phyloP scores from a whole-genome alignment of 2,113 vertebrate species.

The Halichoerus grypus region DNA sequence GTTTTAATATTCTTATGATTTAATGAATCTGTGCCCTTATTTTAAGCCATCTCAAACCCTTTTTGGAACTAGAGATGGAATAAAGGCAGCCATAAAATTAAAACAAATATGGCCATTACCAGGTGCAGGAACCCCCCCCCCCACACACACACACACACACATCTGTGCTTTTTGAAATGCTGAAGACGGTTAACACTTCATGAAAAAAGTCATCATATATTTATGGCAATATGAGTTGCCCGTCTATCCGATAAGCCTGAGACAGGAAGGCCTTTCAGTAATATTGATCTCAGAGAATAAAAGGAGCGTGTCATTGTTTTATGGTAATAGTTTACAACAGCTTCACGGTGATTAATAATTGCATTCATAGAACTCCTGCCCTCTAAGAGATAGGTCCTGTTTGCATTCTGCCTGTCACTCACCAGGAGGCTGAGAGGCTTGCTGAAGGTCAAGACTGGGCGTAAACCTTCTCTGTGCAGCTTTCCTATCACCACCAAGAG shows the following conservation, averaged over 20 bases:
- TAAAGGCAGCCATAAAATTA: constrained; percentile 9
- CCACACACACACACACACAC: not conserved
- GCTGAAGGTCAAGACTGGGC: constrained; percentile 38
- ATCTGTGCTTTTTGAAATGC: not conserved
- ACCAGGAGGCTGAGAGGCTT: not conserved
- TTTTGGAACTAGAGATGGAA: not conserved
- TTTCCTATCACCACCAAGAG: not conserved
- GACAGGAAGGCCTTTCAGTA: constrained; percentile 15
- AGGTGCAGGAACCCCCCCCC: accelerated
- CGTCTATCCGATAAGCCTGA: not conserved
- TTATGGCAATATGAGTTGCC: not conserved
- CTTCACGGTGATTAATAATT: constrained; percentile 43
- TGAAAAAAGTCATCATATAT: constrained; percentile 24
- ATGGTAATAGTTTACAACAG: constrained; percentile 33
- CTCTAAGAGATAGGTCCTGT: constrained; percentile 25
- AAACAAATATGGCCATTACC: not conserved
- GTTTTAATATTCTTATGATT: not conserved
- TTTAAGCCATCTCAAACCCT: not conserved
- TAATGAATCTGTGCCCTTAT: not conserved
- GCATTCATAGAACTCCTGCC: constrained; percentile 54
- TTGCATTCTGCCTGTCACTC: not conserved
- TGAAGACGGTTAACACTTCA: constrained; percentile 19
- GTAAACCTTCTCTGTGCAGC: not conserved
- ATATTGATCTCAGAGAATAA: constrained; percentile 7
- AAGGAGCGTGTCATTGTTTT: not conserved